Evolutionary conservation across 2,113 vertebrate genomes (phyloP).

Genomic region (Gymnocephalus cernua): DNA sequence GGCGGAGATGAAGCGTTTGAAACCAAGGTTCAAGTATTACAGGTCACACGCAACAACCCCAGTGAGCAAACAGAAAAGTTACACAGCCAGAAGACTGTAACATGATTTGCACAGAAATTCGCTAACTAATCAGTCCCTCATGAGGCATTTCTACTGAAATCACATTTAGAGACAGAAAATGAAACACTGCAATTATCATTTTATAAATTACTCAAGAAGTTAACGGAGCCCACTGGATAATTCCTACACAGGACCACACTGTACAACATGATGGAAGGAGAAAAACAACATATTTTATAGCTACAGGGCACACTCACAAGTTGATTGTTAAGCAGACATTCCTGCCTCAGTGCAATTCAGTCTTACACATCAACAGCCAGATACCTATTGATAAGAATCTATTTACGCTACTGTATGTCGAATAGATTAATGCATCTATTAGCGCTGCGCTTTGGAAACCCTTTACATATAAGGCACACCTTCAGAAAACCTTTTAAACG

Average conservation of each 20-base stretch:
- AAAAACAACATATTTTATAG: conserved; percentile 28
- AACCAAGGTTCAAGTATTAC: conserved; percentile 55
- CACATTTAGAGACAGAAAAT: conserved; percentile 36
- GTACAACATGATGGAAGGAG: neutral
- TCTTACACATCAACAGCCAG: neutral
- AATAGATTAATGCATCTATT: conserved; percentile 14
- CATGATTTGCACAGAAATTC: conserved; percentile 2
- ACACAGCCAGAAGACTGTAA: conserved; percentile 8
- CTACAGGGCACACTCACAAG: conserved; percentile 21
- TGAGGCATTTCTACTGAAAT: conserved; percentile 46
- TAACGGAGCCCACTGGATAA: neutral
- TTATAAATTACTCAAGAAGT: conserved; percentile 15
- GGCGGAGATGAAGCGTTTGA: conserved; percentile 27
- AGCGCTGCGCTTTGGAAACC: neutral
- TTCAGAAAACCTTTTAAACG: conserved; percentile 14
- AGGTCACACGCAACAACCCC: conserved; percentile 37
- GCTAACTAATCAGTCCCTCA: conserved; percentile 1
- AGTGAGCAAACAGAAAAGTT: conserved; percentile 21
- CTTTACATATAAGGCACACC: conserved; percentile 23
- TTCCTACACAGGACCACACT: conserved; percentile 12
- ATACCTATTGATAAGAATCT: conserved; percentile 15
- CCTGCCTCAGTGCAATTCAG: conserved; percentile 9
- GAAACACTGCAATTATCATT: neutral
- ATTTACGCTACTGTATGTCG: neutral
- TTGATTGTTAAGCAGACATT: conserved; percentile 26